Evolutionary conservation across 1,140 invertebrate genomes (phyloP).

Genomic region (Phocides pigmalion): DNA sequence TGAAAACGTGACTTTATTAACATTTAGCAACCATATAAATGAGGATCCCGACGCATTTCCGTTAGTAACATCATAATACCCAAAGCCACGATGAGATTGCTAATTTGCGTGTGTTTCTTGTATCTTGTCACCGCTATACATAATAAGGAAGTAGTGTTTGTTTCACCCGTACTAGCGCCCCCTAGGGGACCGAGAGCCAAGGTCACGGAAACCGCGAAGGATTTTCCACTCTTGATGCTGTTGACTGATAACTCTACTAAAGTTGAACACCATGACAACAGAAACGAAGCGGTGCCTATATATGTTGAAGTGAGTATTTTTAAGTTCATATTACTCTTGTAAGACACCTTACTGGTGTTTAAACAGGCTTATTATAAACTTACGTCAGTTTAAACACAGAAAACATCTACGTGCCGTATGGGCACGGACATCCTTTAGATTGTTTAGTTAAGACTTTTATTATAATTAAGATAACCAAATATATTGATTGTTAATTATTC

Average conservation of each 20-base stretch:
- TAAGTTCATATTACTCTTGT: too few species aligned
- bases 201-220: conserved; percentile 65
- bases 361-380: too few species aligned
- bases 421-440: too few species aligned
- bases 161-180: conserved; percentile 60
- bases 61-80: conserved; percentile 27
- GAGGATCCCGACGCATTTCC: conserved; percentile 25
- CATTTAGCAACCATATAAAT: conserved; percentile 36
- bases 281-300: conserved; percentile 44
- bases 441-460: too few species aligned
- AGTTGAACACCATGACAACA: conserved; percentile 28
- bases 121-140: conserved; percentile 11
- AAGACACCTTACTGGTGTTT: too few species aligned
- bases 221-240: conserved; percentile 64
- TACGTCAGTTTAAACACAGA: too few species aligned
- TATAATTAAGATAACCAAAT: too few species aligned
- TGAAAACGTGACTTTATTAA: conserved; percentile 38
- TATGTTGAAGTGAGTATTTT: conserved; percentile 65
- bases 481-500: too few species aligned
- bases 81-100: conserved; percentile 39
- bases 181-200: conserved; percentile 48
- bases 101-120: conserved; percentile 10
- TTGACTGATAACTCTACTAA: conserved; percentile 41
- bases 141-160: conserved; percentile 43
- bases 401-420: too few species aligned